Base-by-base conservation (phyloP, 2,888 invertebrate species). In the Lycia hirtaria region DNA sequence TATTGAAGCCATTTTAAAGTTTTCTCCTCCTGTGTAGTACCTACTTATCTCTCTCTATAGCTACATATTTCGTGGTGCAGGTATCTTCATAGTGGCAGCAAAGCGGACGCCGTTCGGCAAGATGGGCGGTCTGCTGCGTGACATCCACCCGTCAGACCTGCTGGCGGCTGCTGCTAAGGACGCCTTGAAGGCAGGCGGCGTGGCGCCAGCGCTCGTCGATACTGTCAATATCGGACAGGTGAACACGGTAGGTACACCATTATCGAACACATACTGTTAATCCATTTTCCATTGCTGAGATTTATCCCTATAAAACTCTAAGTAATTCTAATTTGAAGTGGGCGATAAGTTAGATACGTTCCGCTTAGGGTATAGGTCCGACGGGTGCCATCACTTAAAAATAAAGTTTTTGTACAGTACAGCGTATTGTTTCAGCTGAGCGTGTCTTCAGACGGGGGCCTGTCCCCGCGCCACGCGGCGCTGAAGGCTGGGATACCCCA, bases 31-130 rank as follows among this genome's bases (percentile, higher is more conserved):
- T n/a, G n/a, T n/a, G n/a, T n/a, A n/a, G n/a, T n/a, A n/a, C n/a
- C n/a, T n/a, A n/a, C n/a, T n/a, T n/a, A n/a, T n/a, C n/a, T n/a
- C n/a, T n/a, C n/a, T n/a, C n/a, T n/a, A n/a, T n/a, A n/a, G n/a
- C n/a, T n/a, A n/a, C n/a, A n/a, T n/a, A n/a, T n/a, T n/a, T n/a
- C n/a, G n/a, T n/a, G n/a, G n/a, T 48, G 2, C 72, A 97, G 98
- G 97, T 73, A 93, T 98, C 65, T 97, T 96, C 82, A 96, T 98
- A 87, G 98, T 99, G 65, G 98, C 97, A 67, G 99, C 98, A 0
- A 99, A 99, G 85, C 94, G 99, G 50, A 99, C 99, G 6, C 97
- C 99, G 4, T 99, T 99, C 87, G 99, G 99, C 41, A 95, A 98
- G 26, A 97, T 96, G 90, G 99, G 99, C 4, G 97, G 97, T 1